Conservation (phyloP, 2,113 vertebrate genomes). For the Eupsittula cactorum region DNA sequence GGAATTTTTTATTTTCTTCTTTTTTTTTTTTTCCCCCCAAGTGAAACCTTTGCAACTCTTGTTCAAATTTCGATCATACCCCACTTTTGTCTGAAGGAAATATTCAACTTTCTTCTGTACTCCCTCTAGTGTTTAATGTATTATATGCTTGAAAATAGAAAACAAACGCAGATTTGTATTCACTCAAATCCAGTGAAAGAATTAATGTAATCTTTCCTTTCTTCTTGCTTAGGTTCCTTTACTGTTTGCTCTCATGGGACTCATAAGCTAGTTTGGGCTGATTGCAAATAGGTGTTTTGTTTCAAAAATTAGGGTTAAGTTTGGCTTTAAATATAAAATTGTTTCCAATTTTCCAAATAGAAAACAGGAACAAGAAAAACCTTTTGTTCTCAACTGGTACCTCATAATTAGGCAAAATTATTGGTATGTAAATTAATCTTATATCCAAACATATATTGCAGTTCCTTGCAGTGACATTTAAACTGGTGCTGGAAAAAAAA, state of each 20-base stretch:
- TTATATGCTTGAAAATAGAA: neutral
- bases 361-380: neutral
- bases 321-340: neutral
- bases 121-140: constrained; percentile 54
- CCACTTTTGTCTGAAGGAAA: neutral
- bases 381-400: neutral
- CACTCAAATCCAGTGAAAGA: neutral
- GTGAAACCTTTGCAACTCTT: neutral
- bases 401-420: neutral
- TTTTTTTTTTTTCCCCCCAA: neutral
- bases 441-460: neutral
- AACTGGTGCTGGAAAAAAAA: constrained; percentile 21
- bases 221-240: neutral
- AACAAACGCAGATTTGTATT: neutral
- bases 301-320: neutral
- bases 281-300: neutral
- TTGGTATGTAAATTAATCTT: neutral
- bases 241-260: neutral
- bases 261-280: rapidly evolving
- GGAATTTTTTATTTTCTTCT: neutral
- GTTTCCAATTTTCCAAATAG: neutral
- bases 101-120: neutral
- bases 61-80: neutral
- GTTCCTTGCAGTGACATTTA: neutral
- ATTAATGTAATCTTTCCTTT: neutral